These are phyloP conservation scores for Pollenia angustigena DNA, from an alignment of 2,888 invertebrate species.

Conservation along the genomic window DNA sequence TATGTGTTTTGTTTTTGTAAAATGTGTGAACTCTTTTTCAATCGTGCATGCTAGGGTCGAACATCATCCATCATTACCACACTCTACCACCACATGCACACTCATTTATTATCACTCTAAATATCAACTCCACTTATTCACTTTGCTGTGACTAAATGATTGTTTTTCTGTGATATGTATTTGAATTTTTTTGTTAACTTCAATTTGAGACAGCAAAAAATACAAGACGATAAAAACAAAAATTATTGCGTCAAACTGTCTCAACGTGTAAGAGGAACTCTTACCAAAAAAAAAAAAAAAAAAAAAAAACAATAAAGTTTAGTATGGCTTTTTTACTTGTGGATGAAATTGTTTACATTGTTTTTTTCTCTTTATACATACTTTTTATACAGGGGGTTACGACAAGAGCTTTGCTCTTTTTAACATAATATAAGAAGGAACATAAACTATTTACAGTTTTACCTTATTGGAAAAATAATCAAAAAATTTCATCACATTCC, in stretches of 20 bases:
- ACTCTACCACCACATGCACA: slow-evolving; percentile 21
- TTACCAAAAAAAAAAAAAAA: not conserved
- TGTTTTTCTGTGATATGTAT: slow-evolving; percentile 15
- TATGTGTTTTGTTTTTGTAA: too few relatives aligned
- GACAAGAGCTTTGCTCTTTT: too few relatives aligned
- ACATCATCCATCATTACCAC: slow-evolving; percentile 65
- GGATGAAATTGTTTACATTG: slow-evolving; percentile 44
- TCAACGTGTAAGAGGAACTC: slow-evolving; percentile 14
- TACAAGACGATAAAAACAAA: slow-evolving; percentile 25
- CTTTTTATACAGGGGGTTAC: slow-evolving; percentile 11
- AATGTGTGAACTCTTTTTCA: too few relatives aligned
- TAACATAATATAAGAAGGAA: too few relatives aligned
- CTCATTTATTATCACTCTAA: slow-evolving; percentile 36
- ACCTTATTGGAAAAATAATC: too few relatives aligned
- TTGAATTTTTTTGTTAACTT: not conserved
- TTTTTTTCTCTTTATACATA: not conserved
- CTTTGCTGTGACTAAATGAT: slow-evolving; percentile 61
- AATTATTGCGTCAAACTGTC: slow-evolving; percentile 57
- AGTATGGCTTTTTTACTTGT: slow-evolving; percentile 12
- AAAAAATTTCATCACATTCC: too few relatives aligned
- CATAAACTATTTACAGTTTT: too few relatives aligned
- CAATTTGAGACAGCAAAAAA: not conserved
- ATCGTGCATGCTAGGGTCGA: not conserved
- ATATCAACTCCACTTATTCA: slow-evolving; percentile 58
- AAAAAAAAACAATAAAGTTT: slow-evolving; percentile 51